Evolutionary conservation across 2,888 invertebrate genomes (phyloP), one percentile per base, ranked within the genome.

Genomic region (Halocaridina rubra): DNA sequence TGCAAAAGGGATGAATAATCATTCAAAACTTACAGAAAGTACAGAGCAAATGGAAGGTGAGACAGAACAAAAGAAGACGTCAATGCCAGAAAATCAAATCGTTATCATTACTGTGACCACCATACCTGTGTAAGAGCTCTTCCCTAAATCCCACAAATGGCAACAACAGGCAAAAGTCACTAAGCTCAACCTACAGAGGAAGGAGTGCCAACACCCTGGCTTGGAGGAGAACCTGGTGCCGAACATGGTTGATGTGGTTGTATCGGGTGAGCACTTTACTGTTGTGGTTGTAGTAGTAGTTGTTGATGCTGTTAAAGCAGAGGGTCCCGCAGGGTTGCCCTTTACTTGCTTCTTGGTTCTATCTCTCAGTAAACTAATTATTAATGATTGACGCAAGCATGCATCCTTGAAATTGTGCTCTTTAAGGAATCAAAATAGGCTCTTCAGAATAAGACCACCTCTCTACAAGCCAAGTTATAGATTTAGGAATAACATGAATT

Each of bases 141-240:
- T 61, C 82, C 82, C 29, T 59, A 71, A 32, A 29, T 77, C 71
- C 82, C 77, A 77, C 8, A 72, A 57, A 39, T 67, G 82, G 78
- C 82, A 78, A 32, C 69, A 82, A 71, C 39, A 24, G 72, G 78
- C 78, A 82, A 82, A 82, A 82, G 82, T 82, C 67, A 72, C 72
- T 39, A 59, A 57, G 61, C 82, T 82, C 82, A 82, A 69, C 39
- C 82, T 82, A 82, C 82, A 77, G 82, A 82, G 82, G 82, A 76
- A 84, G 79, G 84, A 79, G 84, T 84, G 84, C 84, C 84, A 84
- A 84, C 79, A 84, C 84, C 84, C 84, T 84, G 84, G 84, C 84
- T n/a, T 79, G 79, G 79, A 80, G 79, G 84, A 84, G 79, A 79
- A 79, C 84, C 79, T 84, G 84, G 84, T 84, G 84, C 79, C 79